These are phyloP conservation scores for Brachionus plicatilis DNA, from an alignment of 1,140 invertebrate genomes.

Conservation along the genomic window DNA sequence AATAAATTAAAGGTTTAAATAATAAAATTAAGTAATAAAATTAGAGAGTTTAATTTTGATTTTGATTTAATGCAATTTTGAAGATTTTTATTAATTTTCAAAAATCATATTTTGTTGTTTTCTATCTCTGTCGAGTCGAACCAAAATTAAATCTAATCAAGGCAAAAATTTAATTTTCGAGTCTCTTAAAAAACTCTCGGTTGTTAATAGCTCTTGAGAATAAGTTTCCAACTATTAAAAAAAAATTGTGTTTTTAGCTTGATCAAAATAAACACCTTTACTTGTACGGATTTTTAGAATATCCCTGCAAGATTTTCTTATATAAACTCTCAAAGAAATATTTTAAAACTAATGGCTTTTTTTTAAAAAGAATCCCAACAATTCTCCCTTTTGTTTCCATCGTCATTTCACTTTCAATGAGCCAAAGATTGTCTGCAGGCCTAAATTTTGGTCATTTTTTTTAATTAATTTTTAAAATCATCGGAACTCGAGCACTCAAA, in stretches of 20 bases:
- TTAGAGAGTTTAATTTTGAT: too few relatives aligned
- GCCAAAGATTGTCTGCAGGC: background rate
- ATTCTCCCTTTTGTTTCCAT: background rate
- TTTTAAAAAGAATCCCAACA: background rate
- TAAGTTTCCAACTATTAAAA: background rate
- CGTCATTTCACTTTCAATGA: background rate
- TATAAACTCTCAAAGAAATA: background rate
- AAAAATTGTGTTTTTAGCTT: background rate
- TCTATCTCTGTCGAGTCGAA: background rate
- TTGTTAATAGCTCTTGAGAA: background rate
- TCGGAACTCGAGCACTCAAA: background rate
- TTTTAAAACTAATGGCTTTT: background rate
- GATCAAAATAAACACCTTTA: conserved; percentile 1
- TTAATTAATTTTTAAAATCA: background rate
- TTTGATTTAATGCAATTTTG: too few relatives aligned
- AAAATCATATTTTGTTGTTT: background rate
- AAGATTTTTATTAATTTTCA: background rate
- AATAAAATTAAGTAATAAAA: too few relatives aligned
- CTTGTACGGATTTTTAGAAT: background rate
- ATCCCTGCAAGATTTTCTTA: background rate
- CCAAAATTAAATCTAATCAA: background rate
- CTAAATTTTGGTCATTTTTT: background rate
- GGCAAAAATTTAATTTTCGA: background rate
- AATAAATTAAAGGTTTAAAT: too few relatives aligned
- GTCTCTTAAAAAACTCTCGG: background rate